Percentiles rank a stretch among this genome's conserved stretches.
Evolutionary conservation across 2,888 invertebrate species (phyloP).

Genomic region (Belgica antarctica): DNA sequence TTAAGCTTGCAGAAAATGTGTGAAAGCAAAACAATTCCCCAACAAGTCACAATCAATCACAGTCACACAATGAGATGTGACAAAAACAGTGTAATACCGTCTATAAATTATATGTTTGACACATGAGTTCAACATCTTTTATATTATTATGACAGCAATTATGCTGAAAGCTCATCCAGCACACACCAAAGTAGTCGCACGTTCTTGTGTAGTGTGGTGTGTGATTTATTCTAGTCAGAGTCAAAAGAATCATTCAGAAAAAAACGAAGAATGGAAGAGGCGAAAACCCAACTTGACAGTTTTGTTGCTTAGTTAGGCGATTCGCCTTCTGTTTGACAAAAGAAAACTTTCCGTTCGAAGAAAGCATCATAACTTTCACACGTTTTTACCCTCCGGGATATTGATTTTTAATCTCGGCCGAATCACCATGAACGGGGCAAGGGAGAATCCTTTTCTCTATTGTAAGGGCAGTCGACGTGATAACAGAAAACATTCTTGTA

Average conservation of each 20-base stretch:
- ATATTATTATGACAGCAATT: constrained; percentile 35
- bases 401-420: constrained; percentile 17
- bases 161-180: constrained; percentile 26
- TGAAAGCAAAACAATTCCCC: constrained; percentile 12
- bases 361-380: neutral
- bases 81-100: constrained; percentile 6
- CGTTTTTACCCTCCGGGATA: constrained; percentile 3
- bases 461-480: constrained; percentile 1
- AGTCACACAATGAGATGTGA: constrained; percentile 21
- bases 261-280: too few species aligned
- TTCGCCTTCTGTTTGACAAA: neutral
- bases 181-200: neutral
- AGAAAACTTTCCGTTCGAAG: constrained; percentile 1
- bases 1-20: neutral
- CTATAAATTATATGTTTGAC: constrained; percentile 41
- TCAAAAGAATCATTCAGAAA: constrained; percentile 28
- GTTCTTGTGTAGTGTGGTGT: neutral
- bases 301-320: constrained; percentile 12
- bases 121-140: constrained; percentile 35
- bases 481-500: constrained; percentile 17
- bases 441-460: neutral
- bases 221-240: constrained; percentile 29
- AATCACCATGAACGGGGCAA: neutral
- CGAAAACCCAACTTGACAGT: neutral
- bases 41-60: constrained; percentile 41